A percentile compares a stretch with the other conserved stretches of the same genome.
Conservation (phyloP, 2,113 vertebrate genomes). For the Dissostichus mawsoni region DNA sequence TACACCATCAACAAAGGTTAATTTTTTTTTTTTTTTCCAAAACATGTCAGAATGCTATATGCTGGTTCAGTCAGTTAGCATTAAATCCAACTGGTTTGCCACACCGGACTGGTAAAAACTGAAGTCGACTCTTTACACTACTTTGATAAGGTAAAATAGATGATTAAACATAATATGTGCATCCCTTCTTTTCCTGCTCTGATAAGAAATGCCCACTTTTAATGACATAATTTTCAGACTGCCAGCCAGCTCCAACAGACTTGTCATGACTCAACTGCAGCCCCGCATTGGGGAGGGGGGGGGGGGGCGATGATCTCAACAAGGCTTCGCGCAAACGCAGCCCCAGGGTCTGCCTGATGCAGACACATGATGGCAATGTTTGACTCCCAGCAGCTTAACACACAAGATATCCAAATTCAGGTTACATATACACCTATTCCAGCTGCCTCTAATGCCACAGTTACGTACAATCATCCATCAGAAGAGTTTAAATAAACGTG, state of each 20-base stretch:
- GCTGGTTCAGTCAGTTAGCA: no score
- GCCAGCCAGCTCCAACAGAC: constrained; percentile 59
- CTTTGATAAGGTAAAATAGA: neutral
- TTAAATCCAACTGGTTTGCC: no score
- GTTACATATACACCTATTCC: neutral
- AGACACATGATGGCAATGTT: neutral
- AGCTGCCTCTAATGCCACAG: neutral
- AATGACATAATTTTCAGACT: constrained; percentile 62
- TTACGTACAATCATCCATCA: neutral
- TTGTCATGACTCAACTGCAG: constrained; percentile 61
- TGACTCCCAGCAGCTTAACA: neutral
- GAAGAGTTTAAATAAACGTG: constrained; percentile 27
- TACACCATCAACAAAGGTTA: no score
- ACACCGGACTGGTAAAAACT: no score
- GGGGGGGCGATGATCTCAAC: constrained; percentile 20
- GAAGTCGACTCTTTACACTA: no score
- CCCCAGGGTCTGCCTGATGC: constrained; percentile 33
- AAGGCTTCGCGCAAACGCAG: neutral
- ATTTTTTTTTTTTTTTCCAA: no score
- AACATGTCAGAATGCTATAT: no score
- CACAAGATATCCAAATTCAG: neutral
- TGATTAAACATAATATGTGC: neutral
- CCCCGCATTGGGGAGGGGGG: neutral
- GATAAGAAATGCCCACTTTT: constrained; percentile 28
- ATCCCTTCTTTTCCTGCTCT: neutral